Evolutionary conservation across 1,140 invertebrate species (phyloP), one percentile per base, ranked within the genome.

Genomic region (Pararge aegeria): DNA sequence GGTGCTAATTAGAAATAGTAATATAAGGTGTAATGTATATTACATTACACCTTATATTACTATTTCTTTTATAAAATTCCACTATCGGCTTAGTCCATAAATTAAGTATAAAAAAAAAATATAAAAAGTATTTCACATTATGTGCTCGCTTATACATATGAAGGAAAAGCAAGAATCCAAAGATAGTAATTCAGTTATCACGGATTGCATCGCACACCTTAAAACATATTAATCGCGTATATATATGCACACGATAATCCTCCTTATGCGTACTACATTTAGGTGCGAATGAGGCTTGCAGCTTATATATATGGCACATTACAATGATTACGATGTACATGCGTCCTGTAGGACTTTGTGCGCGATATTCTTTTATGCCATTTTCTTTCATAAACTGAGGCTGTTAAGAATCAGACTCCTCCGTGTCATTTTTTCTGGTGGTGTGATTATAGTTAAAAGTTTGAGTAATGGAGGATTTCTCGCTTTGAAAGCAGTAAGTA

Each of bases 121-220:
- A 16, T 10, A 9, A 16, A 40, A 16, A 16, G 24, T 9, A 18
- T 30, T 27, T 55, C 27, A 6, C 37, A 61, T 42, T 61, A 40
- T 40, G n/a, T 13, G 12, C 42, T 24, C 30, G 21, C 59, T 6
- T 51, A 46, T 56, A 65, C 57, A 20, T 49, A 42, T 30, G 50
- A 54, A 54, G 53, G 62, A 59, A 62, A 64, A 57, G 44, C 64
- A 48, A 38, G 64, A 29, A 48, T 53, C 42, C 44, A 21, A 53
- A 66, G 57, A 66, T 68, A 48, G 56, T 38, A 46, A 61, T 53
- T 64, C 58, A 61, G 59, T 61, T 68, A 68, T 65, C 55, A 29
- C 46, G 20, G 55, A 64, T 64, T 58, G 57, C 61, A 58, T 61
- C 56, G 21, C 55, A 61, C 53, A 44, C 19, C 10, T 49, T 18